These are phyloP conservation scores for Chrysocyon brachyurus DNA, from an alignment of 2,797 vertebrate genomes.

Conservation along the genomic window DNA sequence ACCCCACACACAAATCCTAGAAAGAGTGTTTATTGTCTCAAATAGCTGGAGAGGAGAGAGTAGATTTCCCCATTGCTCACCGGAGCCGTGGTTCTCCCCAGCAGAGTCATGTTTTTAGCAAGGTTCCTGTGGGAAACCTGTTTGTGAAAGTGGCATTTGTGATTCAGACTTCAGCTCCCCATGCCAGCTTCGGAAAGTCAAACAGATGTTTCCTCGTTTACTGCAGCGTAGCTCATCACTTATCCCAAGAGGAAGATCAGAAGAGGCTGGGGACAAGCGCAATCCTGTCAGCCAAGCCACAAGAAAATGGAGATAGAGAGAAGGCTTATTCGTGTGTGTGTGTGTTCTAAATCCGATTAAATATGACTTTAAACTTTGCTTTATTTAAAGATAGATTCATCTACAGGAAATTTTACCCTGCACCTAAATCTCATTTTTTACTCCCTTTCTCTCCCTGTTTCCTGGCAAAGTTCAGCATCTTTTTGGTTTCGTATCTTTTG, in stretches of 20 bases:
- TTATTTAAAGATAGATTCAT: conserved; percentile 79
- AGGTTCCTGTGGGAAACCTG: conserved; percentile 71
- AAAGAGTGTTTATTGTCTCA: background rate
- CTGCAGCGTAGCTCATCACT: conserved; percentile 72
- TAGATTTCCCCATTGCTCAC: conserved; percentile 23
- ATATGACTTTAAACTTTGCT: conserved; percentile 67
- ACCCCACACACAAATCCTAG: background rate
- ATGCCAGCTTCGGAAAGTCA: conserved; percentile 79
- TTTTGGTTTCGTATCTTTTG: background rate
- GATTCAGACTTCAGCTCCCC: conserved; percentile 70
- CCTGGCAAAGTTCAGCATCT: conserved; percentile 7
- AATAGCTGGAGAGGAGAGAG: background rate
- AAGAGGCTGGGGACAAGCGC: conserved; percentile 69
- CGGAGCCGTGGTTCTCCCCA: background rate
- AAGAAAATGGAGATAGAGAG: conserved; percentile 72
- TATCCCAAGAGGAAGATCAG: conserved; percentile 81
- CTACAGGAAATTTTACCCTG: conserved; percentile 38
- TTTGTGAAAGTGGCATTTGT: conserved; percentile 71
- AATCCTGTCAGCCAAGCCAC: conserved; percentile 80
- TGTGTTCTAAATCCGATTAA: conserved; percentile 44
- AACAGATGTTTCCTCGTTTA: conserved; percentile 84
- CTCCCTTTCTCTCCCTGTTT: background rate
- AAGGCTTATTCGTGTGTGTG: background rate
- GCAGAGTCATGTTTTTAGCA: conserved; percentile 64
- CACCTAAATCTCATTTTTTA: background rate